Evolutionary conservation across 2,888 invertebrate species (phyloP), one percentile per base, ranked within the genome.

Genomic region (Adineta ricciae): DNA sequence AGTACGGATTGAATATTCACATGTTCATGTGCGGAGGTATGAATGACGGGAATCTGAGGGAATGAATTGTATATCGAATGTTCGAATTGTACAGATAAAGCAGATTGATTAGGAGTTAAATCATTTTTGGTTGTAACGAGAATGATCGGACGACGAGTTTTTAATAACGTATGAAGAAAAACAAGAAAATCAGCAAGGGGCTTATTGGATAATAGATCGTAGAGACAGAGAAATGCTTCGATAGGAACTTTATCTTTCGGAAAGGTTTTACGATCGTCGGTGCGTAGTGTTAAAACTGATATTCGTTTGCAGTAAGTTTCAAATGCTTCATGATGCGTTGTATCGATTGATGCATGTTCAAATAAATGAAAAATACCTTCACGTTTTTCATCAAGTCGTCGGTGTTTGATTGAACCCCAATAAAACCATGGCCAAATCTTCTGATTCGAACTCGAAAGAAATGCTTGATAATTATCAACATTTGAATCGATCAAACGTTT

Each of bases 1-100:
- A 38, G 38, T 19, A 73, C 38, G 2, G 73, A 73, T 73, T 73
- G 73, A 21, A 73, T 73, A 73, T 73, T 73, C 21, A 73, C 38
- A 24, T 73, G 36, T 73, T 73, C 73, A 36, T 73, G 73, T 38
- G 73, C 36, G 16, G 73, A 73, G 36, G 73, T 73, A 73, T 73
- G 73, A 21, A 73, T 36, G 38, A 73, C 38, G 2, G 73, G 73
- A 32, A 38, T 73, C 9, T 73, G 36, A 9, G 24, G 7, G 19
- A 73, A 73, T 19, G 38, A 73, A 73, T 73, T 32, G 24, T 38
- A 38, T 11, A 73, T 19, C 7, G 21, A 24, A 21, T 73, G 38
- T 73, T 73, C 73, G 38, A 73, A 73, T 73, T 73, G 16, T 27
- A 24, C 0, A 24, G 73, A 73, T 38, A 73, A 21, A 14, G 38